phyloP scores from a whole-genome alignment of 2,113 vertebrate species.

The Plotosus lineatus region DNA sequence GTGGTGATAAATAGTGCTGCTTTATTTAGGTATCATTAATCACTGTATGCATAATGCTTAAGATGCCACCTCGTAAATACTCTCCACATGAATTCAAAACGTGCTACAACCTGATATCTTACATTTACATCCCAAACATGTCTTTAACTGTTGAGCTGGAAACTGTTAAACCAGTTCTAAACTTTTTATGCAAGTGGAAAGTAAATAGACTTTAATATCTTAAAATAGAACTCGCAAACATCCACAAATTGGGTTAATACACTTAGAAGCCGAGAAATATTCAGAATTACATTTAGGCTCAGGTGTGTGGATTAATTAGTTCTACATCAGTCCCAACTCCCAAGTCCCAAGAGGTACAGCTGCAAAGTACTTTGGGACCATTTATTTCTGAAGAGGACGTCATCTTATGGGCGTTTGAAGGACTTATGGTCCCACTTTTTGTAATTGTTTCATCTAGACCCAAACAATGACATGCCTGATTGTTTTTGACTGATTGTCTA shows the following conservation, averaged over 20 bases:
- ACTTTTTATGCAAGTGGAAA: background rate
- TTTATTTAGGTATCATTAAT: background rate
- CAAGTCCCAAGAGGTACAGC: constrained; percentile 20
- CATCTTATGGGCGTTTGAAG: constrained; percentile 14
- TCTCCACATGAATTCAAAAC: background rate
- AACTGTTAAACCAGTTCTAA: background rate
- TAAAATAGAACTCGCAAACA: background rate
- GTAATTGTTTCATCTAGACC: background rate
- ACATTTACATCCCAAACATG: background rate
- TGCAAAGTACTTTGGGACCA: constrained; percentile 23
- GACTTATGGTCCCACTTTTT: background rate
- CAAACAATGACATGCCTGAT: background rate
- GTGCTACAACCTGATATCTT: too few species aligned
- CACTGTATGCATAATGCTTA: background rate
- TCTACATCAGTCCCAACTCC: constrained; percentile 23
- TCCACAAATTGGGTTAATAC: background rate
- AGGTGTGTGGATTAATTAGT: constrained; percentile 41
- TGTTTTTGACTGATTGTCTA: background rate
- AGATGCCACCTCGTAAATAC: background rate
- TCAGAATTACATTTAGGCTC: background rate
- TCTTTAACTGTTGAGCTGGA: background rate
- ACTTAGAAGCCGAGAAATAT: background rate
- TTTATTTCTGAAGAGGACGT: constrained; percentile 25
- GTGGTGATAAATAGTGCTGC: background rate
- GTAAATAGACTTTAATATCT: background rate